Base-by-base conservation (phyloP, 2,113 vertebrate species). In the Phyllostomus discolor region DNA sequence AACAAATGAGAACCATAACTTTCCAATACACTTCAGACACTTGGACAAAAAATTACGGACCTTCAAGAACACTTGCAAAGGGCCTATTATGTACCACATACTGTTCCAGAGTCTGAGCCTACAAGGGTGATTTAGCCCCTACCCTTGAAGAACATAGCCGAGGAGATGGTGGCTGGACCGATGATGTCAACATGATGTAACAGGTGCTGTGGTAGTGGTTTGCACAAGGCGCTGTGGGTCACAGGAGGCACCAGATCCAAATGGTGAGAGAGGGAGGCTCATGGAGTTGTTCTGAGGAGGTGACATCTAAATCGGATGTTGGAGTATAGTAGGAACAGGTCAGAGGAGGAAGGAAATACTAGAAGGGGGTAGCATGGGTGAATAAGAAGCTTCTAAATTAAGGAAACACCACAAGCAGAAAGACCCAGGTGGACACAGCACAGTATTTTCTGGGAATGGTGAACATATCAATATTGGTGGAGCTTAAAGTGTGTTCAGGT, bases 151-250 rank as follows among this genome's bases (percentile, higher is more conserved):
- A 90, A 72, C 8, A 20, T 50, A 35, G 11, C 22, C 24, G 12
- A 12, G 33, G 52, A 94, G 24, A 62, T 4, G 7, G 31, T 67
- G 59, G 9, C 38, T 78, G 31, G 4, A 28, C 17, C 5, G 12
- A 3, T 2, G 22, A 59, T 26, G 24, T 15, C 52, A 70, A 31
- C 31, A 26, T 15, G 5, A 16, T 0, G 2, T 7, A 76, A 4
- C 10, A 66, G 9, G 17, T 67, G n/a, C 24, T 10, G 1, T 5
- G 35, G 38, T 17, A 54, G 26, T 5, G 4, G 5, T 38, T 88
- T 84, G 46, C 26, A 28, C 20, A 70, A 31, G 15, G n/a, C 38
- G 17, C 31, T 24, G 24, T 62, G 46, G 11, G 17, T 83, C 19
- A 69, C 57, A 38, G 10, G n/a, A 64, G 15, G 19, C 2, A 2